Conservation (phyloP, 1,140 invertebrate genomes). For the Globodera ellingtonae region DNA sequence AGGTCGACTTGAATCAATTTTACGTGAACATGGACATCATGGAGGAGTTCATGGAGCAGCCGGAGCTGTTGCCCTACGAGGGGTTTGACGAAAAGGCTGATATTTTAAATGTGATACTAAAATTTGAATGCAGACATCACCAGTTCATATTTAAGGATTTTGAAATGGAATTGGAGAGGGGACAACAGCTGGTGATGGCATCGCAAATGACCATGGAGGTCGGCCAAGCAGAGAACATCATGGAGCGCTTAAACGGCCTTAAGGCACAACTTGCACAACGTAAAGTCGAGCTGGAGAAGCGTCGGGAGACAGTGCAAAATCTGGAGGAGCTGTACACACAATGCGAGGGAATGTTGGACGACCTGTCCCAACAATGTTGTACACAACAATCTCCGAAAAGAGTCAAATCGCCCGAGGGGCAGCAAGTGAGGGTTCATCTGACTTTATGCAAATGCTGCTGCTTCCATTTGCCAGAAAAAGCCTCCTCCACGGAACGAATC, state of each 20-base stretch:
- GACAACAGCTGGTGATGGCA: conserved; percentile 41
- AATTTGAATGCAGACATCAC: conserved; percentile 4
- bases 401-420: neutral
- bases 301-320: conserved; percentile 14
- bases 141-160: conserved; percentile 28
- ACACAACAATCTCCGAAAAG: conserved; percentile 15
- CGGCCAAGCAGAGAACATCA: conserved; percentile 45
- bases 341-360: conserved; percentile 38
- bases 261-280: conserved; percentile 24
- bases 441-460: neutral
- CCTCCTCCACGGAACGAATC: conserved; percentile 34
- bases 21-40: conserved; percentile 46
- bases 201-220: conserved; percentile 56
- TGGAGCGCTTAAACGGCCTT: conserved; percentile 29
- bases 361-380: conserved; percentile 22
- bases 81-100: conserved; percentile 43
- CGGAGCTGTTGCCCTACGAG: conserved; percentile 44
- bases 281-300: conserved; percentile 30
- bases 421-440: neutral
- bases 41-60: conserved; percentile 46
- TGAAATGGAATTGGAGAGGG: conserved; percentile 30
- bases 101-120: conserved; percentile 32
- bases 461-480: conserved; percentile 1
- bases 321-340: conserved; percentile 39
- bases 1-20: conserved; percentile 43